phyloP scores from a whole-genome alignment of 2,888 invertebrate genomes.

The Meghimatium bilineatum region DNA sequence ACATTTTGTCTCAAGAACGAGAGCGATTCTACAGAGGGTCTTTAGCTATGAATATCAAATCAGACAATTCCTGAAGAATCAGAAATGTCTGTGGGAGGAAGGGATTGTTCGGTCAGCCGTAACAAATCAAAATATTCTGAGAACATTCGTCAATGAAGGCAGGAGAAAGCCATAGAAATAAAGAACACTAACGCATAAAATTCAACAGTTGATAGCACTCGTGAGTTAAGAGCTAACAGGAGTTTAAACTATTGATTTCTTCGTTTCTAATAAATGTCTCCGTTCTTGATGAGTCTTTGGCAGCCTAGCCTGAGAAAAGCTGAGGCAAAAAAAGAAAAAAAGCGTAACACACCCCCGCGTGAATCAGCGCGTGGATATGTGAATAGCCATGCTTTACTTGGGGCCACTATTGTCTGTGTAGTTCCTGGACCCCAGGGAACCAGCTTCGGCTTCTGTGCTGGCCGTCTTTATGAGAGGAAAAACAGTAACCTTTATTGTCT shows the following conservation, averaged over 20 bases:
- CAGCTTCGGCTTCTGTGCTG: background rate
- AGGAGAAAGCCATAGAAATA: background rate
- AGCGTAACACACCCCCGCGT: constrained; percentile 1
- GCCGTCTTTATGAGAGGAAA: background rate
- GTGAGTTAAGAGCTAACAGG: constrained; percentile 29
- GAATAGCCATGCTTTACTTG: constrained; percentile 4
- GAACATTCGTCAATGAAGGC: constrained; percentile 27
- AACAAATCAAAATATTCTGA: constrained; percentile 32
- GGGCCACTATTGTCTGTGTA: constrained; percentile 16
- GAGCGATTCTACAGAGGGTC: background rate
- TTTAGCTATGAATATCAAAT: background rate
- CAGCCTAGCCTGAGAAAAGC: background rate
- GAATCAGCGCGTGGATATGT: constrained; percentile 5
- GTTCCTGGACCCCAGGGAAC: background rate
- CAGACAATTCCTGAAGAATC: background rate
- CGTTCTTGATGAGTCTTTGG: constrained; percentile 6
- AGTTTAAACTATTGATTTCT: constrained; percentile 35
- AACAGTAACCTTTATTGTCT: background rate
- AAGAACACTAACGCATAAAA: background rate
- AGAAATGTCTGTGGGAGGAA: background rate
- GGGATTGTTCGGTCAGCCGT: constrained; percentile 8
- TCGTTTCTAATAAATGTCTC: constrained; percentile 31
- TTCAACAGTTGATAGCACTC: background rate
- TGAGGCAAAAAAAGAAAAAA: background rate
- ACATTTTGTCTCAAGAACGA: background rate